These are phyloP conservation scores for Malthinus seriepunctatus DNA, from an alignment of 2,888 invertebrate species.

Conservation along the genomic window DNA sequence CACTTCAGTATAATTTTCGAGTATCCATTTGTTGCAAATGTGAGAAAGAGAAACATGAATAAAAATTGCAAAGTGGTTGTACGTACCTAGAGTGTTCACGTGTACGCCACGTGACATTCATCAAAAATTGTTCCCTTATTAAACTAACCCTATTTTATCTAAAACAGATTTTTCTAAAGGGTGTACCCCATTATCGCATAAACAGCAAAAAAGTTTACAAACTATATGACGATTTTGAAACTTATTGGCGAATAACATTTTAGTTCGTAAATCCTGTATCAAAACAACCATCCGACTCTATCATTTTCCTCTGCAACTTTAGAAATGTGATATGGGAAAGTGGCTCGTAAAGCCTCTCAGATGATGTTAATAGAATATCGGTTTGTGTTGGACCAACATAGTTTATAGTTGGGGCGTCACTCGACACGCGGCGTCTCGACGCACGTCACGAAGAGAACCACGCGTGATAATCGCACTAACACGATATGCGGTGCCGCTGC, in stretches of 20 bases:
- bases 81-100: conserved; percentile 38
- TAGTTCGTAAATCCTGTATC: conserved; percentile 2
- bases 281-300: background rate
- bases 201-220: conserved; percentile 1
- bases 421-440: conserved; percentile 42
- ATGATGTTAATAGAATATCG: conserved; percentile 36
- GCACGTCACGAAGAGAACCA: conserved; percentile 44
- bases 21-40: conserved; percentile 12
- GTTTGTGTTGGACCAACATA: conserved; percentile 47
- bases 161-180: conserved; percentile 21
- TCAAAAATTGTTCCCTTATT: conserved; percentile 38
- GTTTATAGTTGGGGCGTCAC: conserved; percentile 40
- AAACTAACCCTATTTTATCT: conserved; percentile 34
- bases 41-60: conserved; percentile 34
- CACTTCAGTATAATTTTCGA: conserved; percentile 10
- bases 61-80: conserved; percentile 39
- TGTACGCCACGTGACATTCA: conserved; percentile 41
- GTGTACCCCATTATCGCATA: conserved; percentile 16
- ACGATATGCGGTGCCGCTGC: conserved; percentile 40
- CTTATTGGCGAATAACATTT: background rate
- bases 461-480: conserved; percentile 52
- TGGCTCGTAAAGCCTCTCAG: background rate
- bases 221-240: conserved; percentile 10
- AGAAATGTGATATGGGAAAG: conserved; percentile 1
- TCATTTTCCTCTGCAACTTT: background rate